phyloP scores from a whole-genome alignment of 2,888 invertebrate species.

The Ochropleura plecta region DNA sequence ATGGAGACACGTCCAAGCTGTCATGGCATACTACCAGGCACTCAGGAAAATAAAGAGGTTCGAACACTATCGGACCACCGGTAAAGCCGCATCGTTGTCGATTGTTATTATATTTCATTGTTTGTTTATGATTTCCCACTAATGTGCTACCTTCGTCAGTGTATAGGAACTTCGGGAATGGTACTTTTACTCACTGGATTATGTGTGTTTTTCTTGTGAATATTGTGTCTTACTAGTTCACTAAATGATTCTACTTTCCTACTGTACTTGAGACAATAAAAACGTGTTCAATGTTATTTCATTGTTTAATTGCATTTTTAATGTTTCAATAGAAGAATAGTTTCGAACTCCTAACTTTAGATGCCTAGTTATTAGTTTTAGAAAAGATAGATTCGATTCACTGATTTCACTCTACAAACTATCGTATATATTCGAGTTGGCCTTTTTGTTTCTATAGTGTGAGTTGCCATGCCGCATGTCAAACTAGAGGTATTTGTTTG shows the following conservation, averaged over 20 bases:
- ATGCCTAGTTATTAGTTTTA: slow-evolving; percentile 80
- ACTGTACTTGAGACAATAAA: slow-evolving; percentile 80
- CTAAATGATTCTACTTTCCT: slow-evolving; percentile 83
- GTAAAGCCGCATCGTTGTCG: slow-evolving; percentile 84
- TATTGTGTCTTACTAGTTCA: slow-evolving; percentile 87
- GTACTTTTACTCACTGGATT: slow-evolving; percentile 84
- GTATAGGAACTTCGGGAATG: slow-evolving; percentile 88
- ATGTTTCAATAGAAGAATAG: slow-evolving; percentile 79
- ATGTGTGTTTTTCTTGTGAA: slow-evolving; percentile 87
- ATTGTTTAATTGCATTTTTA: slow-evolving; percentile 81
- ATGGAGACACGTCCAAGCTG: slow-evolving; percentile 96
- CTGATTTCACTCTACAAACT: slow-evolving; percentile 83
- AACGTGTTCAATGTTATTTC: slow-evolving; percentile 79
- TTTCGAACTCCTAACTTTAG: slow-evolving; percentile 65
- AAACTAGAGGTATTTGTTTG: slow-evolving; percentile 84
- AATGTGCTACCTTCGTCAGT: slow-evolving; percentile 86
- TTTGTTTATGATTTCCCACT: slow-evolving; percentile 86
- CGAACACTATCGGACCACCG: slow-evolving; percentile 80
- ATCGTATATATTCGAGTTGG: slow-evolving; percentile 73
- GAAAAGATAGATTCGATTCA: slow-evolving; percentile 79
- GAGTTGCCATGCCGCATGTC: slow-evolving; percentile 87
- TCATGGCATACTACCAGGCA: slow-evolving; percentile 97
- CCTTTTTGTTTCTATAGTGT: slow-evolving; percentile 80
- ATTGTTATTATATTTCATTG: slow-evolving; percentile 80
- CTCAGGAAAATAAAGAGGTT: slow-evolving; percentile 97